Percentiles rank a stretch among this genome's conserved stretches.
Evolutionary conservation across 2,113 vertebrate species (phyloP).

Genomic region (Nycticebus coucang): DNA sequence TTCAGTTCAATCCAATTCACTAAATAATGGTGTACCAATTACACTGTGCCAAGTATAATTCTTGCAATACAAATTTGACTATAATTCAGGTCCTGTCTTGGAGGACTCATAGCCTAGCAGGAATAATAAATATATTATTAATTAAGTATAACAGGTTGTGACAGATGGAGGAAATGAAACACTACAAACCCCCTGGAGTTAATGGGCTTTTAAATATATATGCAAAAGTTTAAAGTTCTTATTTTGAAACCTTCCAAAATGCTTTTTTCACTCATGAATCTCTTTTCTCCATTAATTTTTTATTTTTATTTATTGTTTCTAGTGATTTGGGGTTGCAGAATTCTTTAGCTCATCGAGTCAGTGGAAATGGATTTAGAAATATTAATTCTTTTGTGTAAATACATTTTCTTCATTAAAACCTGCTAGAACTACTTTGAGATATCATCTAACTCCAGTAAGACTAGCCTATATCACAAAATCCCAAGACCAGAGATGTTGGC

Average conservation of each 20-base stretch:
- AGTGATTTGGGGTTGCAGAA: neutral
- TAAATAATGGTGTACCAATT: slow-evolving; percentile 18
- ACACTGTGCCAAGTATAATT: neutral
- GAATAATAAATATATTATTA: neutral
- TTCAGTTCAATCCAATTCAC: slow-evolving; percentile 24
- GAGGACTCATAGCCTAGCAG: neutral
- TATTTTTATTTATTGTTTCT: no score
- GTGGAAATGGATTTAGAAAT: neutral
- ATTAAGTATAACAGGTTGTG: neutral
- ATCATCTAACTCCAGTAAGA: no score
- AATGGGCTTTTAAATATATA: neutral
- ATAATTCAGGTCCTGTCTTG: neutral
- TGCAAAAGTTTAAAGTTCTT: neutral
- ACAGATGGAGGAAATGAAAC: neutral
- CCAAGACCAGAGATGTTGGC: no score
- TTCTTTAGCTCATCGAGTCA: neutral
- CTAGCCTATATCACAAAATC: no score
- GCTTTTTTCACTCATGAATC: neutral
- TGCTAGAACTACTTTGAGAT: no score
- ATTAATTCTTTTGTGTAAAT: neutral
- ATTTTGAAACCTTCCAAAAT: slow-evolving; percentile 24
- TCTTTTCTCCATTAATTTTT: neutral
- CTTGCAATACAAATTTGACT: neutral
- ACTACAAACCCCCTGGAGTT: neutral
- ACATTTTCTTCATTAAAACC: slow-evolving; percentile 18